phyloP scores from a whole-genome alignment of 2,797 vertebrate species.

The Atherinosoma microstoma region DNA sequence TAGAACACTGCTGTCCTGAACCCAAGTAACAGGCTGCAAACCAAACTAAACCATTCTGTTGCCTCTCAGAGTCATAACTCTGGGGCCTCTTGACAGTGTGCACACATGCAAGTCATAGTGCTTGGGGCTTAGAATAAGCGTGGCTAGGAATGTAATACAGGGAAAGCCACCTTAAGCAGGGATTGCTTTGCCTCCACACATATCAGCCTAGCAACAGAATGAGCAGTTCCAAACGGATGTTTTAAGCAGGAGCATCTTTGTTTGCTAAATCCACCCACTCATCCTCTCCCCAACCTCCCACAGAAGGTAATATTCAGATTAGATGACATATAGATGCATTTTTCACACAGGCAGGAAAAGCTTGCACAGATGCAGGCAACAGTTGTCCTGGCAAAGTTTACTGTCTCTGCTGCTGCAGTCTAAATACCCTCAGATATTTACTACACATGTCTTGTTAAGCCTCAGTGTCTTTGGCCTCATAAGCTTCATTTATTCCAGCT shows the following conservation, averaged over 20 bases:
- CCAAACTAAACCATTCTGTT: conserved; percentile 2
- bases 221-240: conserved; percentile 10
- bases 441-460: conserved; percentile 61
- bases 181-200: conserved; percentile 41
- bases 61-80: conserved; percentile 49
- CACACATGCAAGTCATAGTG: conserved; percentile 33
- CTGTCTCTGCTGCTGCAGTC: conserved; percentile 36
- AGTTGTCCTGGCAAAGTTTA: conserved; percentile 41
- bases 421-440: conserved; percentile 67
- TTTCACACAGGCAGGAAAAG: conserved; percentile 36
- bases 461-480: conserved; percentile 47
- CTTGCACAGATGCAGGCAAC: conserved; percentile 24
- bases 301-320: conserved; percentile 41
- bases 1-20: not conserved
- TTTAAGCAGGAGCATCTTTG: conserved; percentile 16
- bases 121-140: conserved; percentile 48
- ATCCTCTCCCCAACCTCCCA: not conserved
- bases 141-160: conserved; percentile 60
- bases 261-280: conserved; percentile 44
- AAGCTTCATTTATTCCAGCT: conserved; percentile 64
- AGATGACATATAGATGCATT: conserved; percentile 40
- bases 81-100: conserved; percentile 30
- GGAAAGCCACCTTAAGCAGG: conserved; percentile 39
- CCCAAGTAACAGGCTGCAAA: conserved; percentile 13
- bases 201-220: conserved; percentile 53